Percentiles rank a stretch among this genome's conserved stretches.
phyloP scores from a whole-genome alignment of 2,113 vertebrate genomes.

The Vanacampus margaritifer region DNA sequence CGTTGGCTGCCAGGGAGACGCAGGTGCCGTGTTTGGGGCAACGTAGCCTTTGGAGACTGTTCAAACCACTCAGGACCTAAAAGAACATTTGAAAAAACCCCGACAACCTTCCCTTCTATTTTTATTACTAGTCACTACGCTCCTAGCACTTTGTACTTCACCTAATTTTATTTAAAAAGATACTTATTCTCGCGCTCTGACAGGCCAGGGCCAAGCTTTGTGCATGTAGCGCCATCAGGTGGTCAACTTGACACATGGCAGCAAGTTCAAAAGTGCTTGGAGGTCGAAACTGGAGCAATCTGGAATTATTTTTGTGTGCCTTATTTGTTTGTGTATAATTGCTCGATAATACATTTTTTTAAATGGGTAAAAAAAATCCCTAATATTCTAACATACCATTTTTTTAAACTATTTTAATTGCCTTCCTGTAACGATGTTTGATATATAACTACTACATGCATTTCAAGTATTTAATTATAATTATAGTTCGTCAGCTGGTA shows the following conservation, averaged over 20 bases:
- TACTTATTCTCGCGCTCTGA: background rate
- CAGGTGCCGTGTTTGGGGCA: slow-evolving; percentile 7
- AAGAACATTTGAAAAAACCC: background rate
- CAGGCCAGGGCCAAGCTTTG: background rate
- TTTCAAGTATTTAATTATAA: too few relatives aligned
- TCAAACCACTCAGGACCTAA: slow-evolving; percentile 8
- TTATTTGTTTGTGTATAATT: too few relatives aligned
- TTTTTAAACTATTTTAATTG: too few relatives aligned
- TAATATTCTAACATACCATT: too few relatives aligned
- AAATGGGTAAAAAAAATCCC: too few relatives aligned
- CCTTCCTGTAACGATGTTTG: too few relatives aligned
- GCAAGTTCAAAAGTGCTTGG: background rate
- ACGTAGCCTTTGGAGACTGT: background rate
- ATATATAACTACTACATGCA: too few relatives aligned
- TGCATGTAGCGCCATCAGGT: background rate
- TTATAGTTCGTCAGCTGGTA: too few relatives aligned
- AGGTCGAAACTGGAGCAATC: too few relatives aligned
- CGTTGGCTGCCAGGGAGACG: background rate
- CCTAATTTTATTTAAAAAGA: background rate
- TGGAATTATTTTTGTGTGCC: too few relatives aligned
- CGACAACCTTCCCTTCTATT: background rate
- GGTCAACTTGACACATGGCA: background rate
- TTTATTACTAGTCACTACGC: background rate
- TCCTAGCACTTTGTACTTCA: background rate
- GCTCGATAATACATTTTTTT: too few relatives aligned